Evolutionary conservation across 1,140 invertebrate genomes (phyloP).

Genomic region (Drosophila seguyi): DNA sequence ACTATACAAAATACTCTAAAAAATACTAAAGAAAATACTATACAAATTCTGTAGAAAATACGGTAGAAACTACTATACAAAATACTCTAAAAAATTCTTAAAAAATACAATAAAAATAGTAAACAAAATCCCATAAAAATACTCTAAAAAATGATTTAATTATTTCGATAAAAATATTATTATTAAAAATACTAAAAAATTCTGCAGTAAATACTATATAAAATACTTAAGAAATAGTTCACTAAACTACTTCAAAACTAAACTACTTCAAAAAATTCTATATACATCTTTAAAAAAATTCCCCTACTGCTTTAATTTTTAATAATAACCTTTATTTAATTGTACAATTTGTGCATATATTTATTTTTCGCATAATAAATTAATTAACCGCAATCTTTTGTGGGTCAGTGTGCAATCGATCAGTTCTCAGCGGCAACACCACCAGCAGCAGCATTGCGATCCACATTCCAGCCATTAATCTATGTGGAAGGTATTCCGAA

Average conservation of each 20-base stretch:
- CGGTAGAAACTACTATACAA: no score
- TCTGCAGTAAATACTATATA: no score
- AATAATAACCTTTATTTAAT: background rate
- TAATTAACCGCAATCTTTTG: slow-evolving; percentile 2
- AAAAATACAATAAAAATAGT: no score
- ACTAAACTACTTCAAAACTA: no score
- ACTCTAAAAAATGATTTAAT: no score
- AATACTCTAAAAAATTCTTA: background rate
- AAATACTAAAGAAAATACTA: no score
- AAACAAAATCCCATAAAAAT: no score
- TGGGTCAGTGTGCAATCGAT: slow-evolving; percentile 20
- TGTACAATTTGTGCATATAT: background rate
- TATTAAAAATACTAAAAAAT: background rate
- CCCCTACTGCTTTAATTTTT: background rate
- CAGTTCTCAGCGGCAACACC: background rate
- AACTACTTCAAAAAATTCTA: no score
- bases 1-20: no score
- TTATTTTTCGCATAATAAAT: background rate
- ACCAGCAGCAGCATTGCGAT: slow-evolving; percentile 9
- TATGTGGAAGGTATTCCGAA: slow-evolving; percentile 17
- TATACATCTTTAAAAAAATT: background rate
- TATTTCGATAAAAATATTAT: no score
- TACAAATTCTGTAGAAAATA: no score
- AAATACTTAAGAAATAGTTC: background rate
- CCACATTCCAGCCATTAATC: slow-evolving; percentile 32